Evolutionary conservation across 2,888 invertebrate species (phyloP), one percentile per base, ranked within the genome.

Genomic region (Frankliniella intonsa): DNA sequence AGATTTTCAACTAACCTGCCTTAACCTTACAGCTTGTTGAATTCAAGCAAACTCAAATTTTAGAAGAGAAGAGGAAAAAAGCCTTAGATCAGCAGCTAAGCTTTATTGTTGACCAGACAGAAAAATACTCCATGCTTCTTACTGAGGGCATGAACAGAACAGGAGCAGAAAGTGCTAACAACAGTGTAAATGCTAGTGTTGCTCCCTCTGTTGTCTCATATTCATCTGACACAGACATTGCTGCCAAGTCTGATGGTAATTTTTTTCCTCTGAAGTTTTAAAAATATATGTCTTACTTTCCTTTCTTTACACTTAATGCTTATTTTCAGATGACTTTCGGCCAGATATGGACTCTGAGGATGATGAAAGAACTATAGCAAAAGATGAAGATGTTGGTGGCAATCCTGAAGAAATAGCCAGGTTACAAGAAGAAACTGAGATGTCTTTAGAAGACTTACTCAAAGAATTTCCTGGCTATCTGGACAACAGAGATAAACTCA

Each of bases 61-160:
- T 98, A 83, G 98, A 99, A 88, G 97, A 97, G 86, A 97, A 97
- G 87, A 92, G 97, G 83, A 97, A 98, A 88, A 94, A 95, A 87
- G 98, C 97, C 0, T 90, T 99, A 83, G 98, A 99, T 90, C 94
- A 97, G 87, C 99, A 99, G 89, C 91, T 99, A 83, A 96, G 96
- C 88, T 98, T 98, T 88, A 97, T 99, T 87, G 98, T 99, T 83
- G 98, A 98, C 89, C 97, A 97, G 89, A 98, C 99, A 0, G 99
- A 99, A 89, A 97, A 97, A 87, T 98, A 97, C 90, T 97, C 97
- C 62, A 94, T 95, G 50, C 93, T 95, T 89, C 89, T 97, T 83
- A 95, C 96, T 8, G 96, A 96, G 88, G 95, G 94, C 84, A 93
- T 96, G 90, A 93, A 93, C 86, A 92, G 92, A 87, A 88, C 89